A percentile compares a stretch with the other conserved stretches of the same genome.
These are phyloP conservation scores for Pantherophis guttatus DNA, from an alignment of 2,113 vertebrate genomes.

Conservation along the genomic window DNA sequence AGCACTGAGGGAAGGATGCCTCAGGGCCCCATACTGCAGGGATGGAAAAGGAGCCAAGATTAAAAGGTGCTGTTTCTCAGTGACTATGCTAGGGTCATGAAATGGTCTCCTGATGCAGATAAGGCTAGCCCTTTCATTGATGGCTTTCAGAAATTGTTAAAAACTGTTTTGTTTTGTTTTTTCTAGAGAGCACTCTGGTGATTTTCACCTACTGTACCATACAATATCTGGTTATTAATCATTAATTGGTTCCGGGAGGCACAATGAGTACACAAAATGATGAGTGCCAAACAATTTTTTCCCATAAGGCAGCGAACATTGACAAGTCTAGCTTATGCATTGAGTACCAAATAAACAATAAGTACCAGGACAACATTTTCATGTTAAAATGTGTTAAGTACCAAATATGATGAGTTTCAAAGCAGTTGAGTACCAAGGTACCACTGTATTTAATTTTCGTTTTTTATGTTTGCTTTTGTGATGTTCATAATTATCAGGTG, in stretches of 20 bases:
- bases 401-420: background rate
- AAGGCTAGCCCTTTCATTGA: background rate
- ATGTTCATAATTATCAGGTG: background rate
- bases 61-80: background rate
- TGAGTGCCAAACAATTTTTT: background rate
- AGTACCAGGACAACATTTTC: background rate
- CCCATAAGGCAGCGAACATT: background rate
- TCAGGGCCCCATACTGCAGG: background rate
- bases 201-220: background rate
- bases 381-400: background rate
- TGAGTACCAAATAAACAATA: background rate
- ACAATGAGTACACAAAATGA: background rate
- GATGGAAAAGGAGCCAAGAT: background rate
- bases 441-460: background rate
- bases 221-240: background rate
- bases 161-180: background rate
- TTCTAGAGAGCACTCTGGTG: background rate
- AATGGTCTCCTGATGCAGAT: background rate
- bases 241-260: background rate
- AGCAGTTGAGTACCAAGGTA: background rate
- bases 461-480: background rate
- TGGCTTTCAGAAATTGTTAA: background rate
- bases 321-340: background rate
- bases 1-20: background rate
- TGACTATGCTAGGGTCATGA: background rate